Evolutionary conservation across 37 sponge, comb jelly and placozoan species (phyloP), one percentile per base, ranked within the genome.

Genomic region (Chondrilla cf. caribensis): DNA sequence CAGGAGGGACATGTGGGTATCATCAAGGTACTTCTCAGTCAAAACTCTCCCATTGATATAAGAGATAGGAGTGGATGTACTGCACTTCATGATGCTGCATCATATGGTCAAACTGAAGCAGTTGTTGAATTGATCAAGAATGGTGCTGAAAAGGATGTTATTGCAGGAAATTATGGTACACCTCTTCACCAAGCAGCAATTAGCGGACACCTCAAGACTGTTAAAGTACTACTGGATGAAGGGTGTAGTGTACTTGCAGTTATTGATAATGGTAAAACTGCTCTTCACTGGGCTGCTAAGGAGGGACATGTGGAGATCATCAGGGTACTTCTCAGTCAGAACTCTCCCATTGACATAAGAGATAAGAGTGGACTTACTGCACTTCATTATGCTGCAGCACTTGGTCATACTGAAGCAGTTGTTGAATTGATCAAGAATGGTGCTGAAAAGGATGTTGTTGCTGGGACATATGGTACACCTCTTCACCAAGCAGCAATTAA

Each of bases 401-500:
- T 11, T 39, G 76, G 76, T 15, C 31, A 40, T 21, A 40, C 43
- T 4, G 44, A 42, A 24, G 76, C 11, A 15, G 25, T 21, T 11
- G 7, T 40, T 37, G 76, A 73, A 37, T 42, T 73, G 44, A 39
- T 73, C 25, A 17, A 37, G 15, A 1, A 0, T 25, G 76, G 76
- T 2, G 76, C 42, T 18, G 25, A 73, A 2, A 40, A 8, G 36
- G 47, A 7, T 39, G 15, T 73, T 21, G 43, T 40, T 18, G 43
- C 43, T 40, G 43, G 43, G 11, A 40, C n/a, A 24, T 73, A 25
- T 73, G 76, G 76, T 21, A 39, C 41, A 8, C 43, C 76, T 1
- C 76, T 73, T 73, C 76, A 73, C 40, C 76, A 73, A 40, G 76
- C 76, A n/a, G 41, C 76, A 5, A 73, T 38, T 37, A 24, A 4